Conservation (phyloP, 2,113 vertebrate genomes). For the Pachypanchax playfairii region DNA sequence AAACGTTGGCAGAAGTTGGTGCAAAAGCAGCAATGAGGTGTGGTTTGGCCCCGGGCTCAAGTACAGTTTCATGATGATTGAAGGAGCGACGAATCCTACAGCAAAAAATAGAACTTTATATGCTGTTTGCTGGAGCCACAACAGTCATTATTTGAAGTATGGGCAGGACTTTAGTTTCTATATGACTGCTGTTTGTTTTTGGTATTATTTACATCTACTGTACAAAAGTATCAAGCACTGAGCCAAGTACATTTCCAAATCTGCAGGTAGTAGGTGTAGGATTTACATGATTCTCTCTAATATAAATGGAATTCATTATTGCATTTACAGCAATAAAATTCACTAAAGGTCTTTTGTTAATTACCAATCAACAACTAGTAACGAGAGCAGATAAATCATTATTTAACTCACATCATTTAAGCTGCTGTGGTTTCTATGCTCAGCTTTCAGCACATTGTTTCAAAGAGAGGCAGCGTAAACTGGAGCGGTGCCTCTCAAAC, state of each 20-base stretch:
- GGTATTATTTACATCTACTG: conserved; percentile 67
- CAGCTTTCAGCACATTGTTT: neutral
- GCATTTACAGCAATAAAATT: conserved; percentile 25
- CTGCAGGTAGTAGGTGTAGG: conserved; percentile 61
- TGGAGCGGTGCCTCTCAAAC: conserved; percentile 9
- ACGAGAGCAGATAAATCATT: too few species aligned
- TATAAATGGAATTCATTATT: conserved; percentile 27
- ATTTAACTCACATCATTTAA: conserved; percentile 2
- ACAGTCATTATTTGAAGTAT: conserved; percentile 16
- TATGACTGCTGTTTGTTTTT: conserved; percentile 22
- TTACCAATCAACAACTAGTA: too few species aligned
- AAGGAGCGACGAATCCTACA: conserved; percentile 5
- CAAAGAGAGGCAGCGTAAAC: neutral
- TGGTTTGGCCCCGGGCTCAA: conserved; percentile 61
- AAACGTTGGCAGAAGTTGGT: conserved; percentile 45
- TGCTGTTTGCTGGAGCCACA: conserved; percentile 32
- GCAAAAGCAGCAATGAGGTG: conserved; percentile 60
- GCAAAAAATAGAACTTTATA: conserved; percentile 33
- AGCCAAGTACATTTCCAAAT: conserved; percentile 37
- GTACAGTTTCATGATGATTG: conserved; percentile 18
- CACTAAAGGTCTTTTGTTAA: neutral
- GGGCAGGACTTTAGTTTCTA: conserved; percentile 38
- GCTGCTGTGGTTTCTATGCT: conserved; percentile 12
- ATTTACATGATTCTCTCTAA: conserved; percentile 38
- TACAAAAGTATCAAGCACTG: conserved; percentile 52